phyloP scores from a whole-genome alignment of 2,888 invertebrate species.

The Plebejus anna region DNA sequence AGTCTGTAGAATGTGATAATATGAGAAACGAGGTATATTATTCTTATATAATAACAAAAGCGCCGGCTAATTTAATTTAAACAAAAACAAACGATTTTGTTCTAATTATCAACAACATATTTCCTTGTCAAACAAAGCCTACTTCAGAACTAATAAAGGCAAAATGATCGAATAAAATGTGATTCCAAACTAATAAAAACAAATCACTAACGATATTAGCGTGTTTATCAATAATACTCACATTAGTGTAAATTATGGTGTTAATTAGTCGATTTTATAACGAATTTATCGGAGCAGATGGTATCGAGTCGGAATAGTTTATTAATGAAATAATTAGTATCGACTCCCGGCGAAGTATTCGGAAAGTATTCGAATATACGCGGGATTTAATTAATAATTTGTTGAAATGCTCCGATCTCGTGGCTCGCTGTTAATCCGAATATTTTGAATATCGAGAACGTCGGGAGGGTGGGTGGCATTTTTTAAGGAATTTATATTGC shows the following conservation, averaged over 20 bases:
- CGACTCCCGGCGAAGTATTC: conserved; percentile 53
- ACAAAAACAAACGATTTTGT: background rate
- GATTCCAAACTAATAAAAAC: conserved; percentile 22
- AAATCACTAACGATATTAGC: conserved; percentile 20
- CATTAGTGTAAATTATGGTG: conserved; percentile 43
- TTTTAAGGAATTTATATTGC: conserved; percentile 4
- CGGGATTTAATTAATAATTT: conserved; percentile 61
- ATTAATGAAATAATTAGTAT: conserved; percentile 65
- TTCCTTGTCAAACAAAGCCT: conserved; percentile 18
- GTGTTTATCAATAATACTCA: conserved; percentile 26
- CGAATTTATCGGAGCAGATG: conserved; percentile 66
- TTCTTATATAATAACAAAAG: too few species aligned
- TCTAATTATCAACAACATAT: background rate
- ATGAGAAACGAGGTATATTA: too few species aligned
- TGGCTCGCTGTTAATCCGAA: conserved; percentile 22
- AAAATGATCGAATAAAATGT: conserved; percentile 18
- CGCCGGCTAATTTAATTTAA: background rate
- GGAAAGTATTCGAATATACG: conserved; percentile 44
- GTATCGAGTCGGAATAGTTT: conserved; percentile 62
- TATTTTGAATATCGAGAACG: conserved; percentile 15
- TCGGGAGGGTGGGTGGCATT: conserved; percentile 24
- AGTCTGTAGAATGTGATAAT: too few species aligned
- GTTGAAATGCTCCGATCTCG: conserved; percentile 15
- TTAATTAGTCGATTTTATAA: conserved; percentile 55
- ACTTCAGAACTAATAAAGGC: background rate